Evolutionary conservation across 2,888 invertebrate genomes (phyloP).

Genomic region (Barypeithes pellucidus): DNA sequence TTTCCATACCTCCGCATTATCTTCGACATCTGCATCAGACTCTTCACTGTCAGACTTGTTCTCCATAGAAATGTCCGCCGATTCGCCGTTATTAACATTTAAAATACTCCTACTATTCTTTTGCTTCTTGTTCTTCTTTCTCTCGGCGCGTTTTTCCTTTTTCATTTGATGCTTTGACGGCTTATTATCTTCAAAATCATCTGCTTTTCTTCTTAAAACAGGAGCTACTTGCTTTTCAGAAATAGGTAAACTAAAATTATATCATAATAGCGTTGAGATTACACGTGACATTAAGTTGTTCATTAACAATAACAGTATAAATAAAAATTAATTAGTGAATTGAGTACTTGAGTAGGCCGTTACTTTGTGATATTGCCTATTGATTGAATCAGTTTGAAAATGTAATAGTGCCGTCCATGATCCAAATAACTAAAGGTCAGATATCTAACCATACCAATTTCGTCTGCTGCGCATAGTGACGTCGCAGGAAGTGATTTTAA

Average conservation of each 20-base stretch:
- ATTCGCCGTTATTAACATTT: constrained; percentile 13
- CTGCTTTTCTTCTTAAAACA: constrained; percentile 71
- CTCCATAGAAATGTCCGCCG: constrained; percentile 67
- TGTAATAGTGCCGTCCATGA: too few relatives aligned
- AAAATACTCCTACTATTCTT: constrained; percentile 62
- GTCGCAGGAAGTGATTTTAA: too few relatives aligned
- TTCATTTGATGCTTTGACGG: constrained; percentile 79
- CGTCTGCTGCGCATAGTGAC: too few relatives aligned
- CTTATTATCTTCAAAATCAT: constrained; percentile 73
- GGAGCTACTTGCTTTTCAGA: constrained; percentile 84
- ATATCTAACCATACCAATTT: too few relatives aligned
- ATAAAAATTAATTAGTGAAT: too few relatives aligned
- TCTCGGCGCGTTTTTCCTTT: constrained; percentile 76
- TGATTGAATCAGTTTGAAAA: too few relatives aligned
- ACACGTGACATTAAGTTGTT: too few relatives aligned
- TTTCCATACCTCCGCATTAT: constrained; percentile 76
- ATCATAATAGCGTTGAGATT: background rate
- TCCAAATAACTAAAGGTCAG: too few relatives aligned
- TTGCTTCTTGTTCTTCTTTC: constrained; percentile 74
- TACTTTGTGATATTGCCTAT: too few relatives aligned
- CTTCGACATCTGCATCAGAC: constrained; percentile 88
- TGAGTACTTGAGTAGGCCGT: too few relatives aligned
- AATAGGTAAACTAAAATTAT: constrained; percentile 84
- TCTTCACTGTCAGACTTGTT: constrained; percentile 76
- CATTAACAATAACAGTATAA: too few relatives aligned